These are phyloP conservation scores for Dolichallabes microphthalmus DNA, from an alignment of 2,113 vertebrate species.

Conservation along the genomic window DNA sequence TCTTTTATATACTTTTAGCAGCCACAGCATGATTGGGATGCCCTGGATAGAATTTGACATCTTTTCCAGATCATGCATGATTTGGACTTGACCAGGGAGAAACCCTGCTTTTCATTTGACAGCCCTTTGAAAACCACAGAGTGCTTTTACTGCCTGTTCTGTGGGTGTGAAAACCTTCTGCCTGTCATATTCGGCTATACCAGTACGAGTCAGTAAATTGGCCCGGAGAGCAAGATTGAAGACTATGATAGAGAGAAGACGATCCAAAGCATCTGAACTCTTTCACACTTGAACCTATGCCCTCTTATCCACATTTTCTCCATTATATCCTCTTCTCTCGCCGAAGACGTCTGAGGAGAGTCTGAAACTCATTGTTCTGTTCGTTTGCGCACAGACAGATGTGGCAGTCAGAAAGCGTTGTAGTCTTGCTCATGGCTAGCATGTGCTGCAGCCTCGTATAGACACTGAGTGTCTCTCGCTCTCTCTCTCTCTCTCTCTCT, in stretches of 20 bases:
- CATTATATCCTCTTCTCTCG: conserved; percentile 21
- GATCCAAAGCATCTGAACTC: conserved; percentile 26
- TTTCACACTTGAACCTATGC: conserved; percentile 38
- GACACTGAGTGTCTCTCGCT: not conserved
- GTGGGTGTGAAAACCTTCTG: conserved; percentile 51
- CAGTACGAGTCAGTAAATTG: conserved; percentile 38
- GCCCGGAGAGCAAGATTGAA: conserved; percentile 19
- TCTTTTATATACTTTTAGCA: conserved; percentile 12
- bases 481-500: not conserved
- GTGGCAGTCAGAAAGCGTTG: conserved; percentile 37
- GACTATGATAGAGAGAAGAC: conserved; percentile 41
- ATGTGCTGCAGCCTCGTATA: conserved; percentile 23
- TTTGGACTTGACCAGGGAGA: conserved; percentile 39
- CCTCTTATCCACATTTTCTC: conserved; percentile 34
- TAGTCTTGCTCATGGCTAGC: conserved; percentile 25
- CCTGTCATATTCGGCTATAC: conserved; percentile 42
- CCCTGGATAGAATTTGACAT: conserved; percentile 23
- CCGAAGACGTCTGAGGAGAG: conserved; percentile 17
- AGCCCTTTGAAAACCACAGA: conserved; percentile 45
- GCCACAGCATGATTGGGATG: conserved; percentile 25
- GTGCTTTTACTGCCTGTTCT: conserved; percentile 48
- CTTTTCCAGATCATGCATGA: conserved; percentile 35
- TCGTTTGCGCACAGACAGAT: conserved; percentile 33
- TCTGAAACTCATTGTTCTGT: conserved; percentile 38
- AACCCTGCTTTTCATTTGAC: conserved; percentile 44